Conservation (phyloP, 2,888 invertebrate genomes). For the Atrina japonica region DNA sequence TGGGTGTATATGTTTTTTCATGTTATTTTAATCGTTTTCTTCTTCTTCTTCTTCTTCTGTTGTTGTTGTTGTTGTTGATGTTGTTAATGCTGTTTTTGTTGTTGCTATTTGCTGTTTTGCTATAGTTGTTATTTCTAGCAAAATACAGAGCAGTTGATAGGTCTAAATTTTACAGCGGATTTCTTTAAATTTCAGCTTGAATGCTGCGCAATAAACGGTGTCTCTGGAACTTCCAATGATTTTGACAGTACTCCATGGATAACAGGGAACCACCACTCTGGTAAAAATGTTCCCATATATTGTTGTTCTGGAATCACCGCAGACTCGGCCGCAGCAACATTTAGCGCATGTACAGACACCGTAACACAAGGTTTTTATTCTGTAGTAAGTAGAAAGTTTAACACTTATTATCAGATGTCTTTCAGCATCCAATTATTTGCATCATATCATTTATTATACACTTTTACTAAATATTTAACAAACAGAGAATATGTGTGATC, state of each 20-base stretch:
- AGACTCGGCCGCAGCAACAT: slow-evolving; percentile 10
- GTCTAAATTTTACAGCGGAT: no score
- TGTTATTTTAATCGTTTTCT: no score
- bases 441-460: no score
- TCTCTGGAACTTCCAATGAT: slow-evolving; percentile 5
- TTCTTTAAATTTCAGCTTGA: slow-evolving; percentile 15
- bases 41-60: not conserved
- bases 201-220: slow-evolving; percentile 16
- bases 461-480: no score
- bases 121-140: no score
- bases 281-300: slow-evolving; percentile 9
- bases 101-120: no score
- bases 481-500: no score
- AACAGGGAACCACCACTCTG: not conserved
- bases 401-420: no score
- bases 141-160: no score
- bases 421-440: no score
- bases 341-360: not conserved
- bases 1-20: not conserved
- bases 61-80: no score
- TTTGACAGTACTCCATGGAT: slow-evolving; percentile 23
- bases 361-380: slow-evolving; percentile 9
- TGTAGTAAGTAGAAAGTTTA: slow-evolving; percentile 18
- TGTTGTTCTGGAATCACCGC: slow-evolving; percentile 17
- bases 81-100: no score